Percentiles rank a stretch among this genome's conserved stretches.
Conservation (phyloP, 2,888 invertebrate genomes). For the Sialis lutaria region DNA sequence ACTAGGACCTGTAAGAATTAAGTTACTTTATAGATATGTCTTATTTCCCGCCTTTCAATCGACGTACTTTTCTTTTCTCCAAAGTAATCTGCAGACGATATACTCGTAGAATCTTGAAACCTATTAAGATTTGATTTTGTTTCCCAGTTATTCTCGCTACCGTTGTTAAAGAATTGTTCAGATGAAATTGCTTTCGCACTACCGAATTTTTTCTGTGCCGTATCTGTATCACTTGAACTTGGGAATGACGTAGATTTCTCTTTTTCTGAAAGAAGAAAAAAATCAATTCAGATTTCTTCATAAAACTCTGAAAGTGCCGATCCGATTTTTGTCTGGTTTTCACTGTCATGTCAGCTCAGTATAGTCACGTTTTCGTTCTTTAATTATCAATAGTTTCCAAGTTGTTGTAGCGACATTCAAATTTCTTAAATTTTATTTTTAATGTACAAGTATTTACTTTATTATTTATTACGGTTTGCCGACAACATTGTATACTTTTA, state of each 20-base stretch:
- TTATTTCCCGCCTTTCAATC: not conserved
- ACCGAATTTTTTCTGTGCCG: conserved; percentile 91
- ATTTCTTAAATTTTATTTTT: too few relatives aligned
- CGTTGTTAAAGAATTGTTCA: conserved; percentile 84
- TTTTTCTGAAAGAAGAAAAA: not conserved
- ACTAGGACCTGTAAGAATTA: conserved; percentile 4
- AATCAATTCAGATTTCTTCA: not conserved
- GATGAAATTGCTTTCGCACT: conserved; percentile 96
- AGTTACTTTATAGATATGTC: conserved; percentile 1
- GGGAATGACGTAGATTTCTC: not conserved
- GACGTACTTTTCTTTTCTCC: not conserved
- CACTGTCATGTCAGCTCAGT: too few relatives aligned
- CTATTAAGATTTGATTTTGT: conserved; percentile 40
- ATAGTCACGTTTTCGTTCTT: too few relatives aligned
- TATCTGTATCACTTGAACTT: conserved; percentile 32
- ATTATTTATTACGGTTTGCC: too few relatives aligned
- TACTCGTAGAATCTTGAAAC: conserved; percentile 88
- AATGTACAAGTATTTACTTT: too few relatives aligned
- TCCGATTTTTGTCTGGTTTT: too few relatives aligned
- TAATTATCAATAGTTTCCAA: not conserved
- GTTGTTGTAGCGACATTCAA: too few relatives aligned
- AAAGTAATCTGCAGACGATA: conserved; percentile 95
- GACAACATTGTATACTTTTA: too few relatives aligned
- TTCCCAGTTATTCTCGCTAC: conserved; percentile 33
- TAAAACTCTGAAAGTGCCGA: too few relatives aligned